phyloP scores from a whole-genome alignment of 2,888 invertebrate genomes.

The Brassicogethes aeneus region DNA sequence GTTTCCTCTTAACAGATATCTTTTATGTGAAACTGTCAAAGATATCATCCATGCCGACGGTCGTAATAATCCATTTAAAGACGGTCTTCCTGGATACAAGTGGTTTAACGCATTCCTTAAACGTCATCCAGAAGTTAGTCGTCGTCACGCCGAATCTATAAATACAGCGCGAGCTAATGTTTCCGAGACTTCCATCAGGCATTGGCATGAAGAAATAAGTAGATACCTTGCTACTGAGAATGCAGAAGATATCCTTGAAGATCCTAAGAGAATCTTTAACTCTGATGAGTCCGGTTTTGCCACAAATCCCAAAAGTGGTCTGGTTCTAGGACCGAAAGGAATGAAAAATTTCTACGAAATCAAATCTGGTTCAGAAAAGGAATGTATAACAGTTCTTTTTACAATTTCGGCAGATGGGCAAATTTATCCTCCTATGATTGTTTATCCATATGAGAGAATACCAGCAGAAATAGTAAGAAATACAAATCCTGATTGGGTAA shows the following conservation, averaged over 20 bases:
- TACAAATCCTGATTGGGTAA: constrained; percentile 11
- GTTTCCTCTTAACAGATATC: constrained; percentile 13
- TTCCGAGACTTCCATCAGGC: constrained; percentile 9
- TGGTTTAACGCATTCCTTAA: constrained; percentile 14
- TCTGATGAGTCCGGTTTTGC: constrained; percentile 13
- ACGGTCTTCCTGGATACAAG: constrained; percentile 13
- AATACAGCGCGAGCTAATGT: constrained; percentile 11
- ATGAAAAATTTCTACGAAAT: constrained; percentile 14
- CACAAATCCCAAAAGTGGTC: constrained; percentile 11
- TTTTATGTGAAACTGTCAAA: constrained; percentile 13
- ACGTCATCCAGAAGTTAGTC: constrained; percentile 12
- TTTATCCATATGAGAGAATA: too few relatives aligned
- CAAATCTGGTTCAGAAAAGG: constrained; percentile 11
- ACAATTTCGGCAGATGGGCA: constrained; percentile 13
- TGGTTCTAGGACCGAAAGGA: constrained; percentile 10
- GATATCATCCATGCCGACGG: constrained; percentile 14
- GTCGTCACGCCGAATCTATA: constrained; percentile 12
- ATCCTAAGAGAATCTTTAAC: constrained; percentile 15
- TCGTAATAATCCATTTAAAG: constrained; percentile 11
- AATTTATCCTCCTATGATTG: constrained; percentile 12
- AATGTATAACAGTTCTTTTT: constrained; percentile 11
- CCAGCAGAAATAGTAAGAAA: constrained; percentile 12
- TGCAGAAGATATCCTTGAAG: constrained; percentile 11
- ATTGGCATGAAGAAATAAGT: constrained; percentile 10
- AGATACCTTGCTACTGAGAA: constrained; percentile 10